These are phyloP conservation scores for Halichondria panicea DNA, from an alignment of 37 sponge, comb jelly and placozoan species.

Conservation along the genomic window DNA sequence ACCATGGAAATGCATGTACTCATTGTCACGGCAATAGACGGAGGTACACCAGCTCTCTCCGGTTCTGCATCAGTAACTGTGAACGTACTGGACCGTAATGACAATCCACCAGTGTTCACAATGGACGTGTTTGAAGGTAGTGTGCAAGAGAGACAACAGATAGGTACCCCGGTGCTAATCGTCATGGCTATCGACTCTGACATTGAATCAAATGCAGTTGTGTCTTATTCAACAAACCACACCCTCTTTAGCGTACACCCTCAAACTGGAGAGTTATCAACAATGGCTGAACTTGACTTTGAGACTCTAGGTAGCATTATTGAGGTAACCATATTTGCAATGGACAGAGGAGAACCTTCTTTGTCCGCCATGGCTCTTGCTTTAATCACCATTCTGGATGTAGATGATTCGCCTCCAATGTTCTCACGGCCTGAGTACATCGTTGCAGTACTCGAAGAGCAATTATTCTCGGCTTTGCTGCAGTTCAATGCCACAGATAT, in stretches of 20 bases:
- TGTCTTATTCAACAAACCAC: constrained; percentile 29
- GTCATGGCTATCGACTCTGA: constrained; percentile 60
- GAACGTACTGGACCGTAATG: constrained; percentile 57
- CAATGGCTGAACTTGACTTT: constrained; percentile 32
- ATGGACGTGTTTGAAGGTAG: constrained; percentile 8
- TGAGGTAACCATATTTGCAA: constrained; percentile 35
- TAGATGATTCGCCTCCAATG: constrained; percentile 63
- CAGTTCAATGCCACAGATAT: constrained; percentile 53
- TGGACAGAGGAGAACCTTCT: constrained; percentile 33
- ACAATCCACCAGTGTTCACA: constrained; percentile 58
- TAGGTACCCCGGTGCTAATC: constrained; percentile 22
- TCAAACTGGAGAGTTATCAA: constrained; percentile 31
- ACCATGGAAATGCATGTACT: background rate
- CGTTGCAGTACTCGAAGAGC: constrained; percentile 43
- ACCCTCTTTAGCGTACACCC: constrained; percentile 21
- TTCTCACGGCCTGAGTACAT: constrained; percentile 37
- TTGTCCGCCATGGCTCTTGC: constrained; percentile 15
- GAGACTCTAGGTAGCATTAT: background rate
- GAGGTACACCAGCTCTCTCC: constrained; percentile 51
- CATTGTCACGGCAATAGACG: constrained; percentile 61
- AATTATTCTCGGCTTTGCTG: constrained; percentile 1
- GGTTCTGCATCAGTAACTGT: constrained; percentile 49
- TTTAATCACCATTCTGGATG: constrained; percentile 38
- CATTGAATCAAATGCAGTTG: constrained; percentile 39
- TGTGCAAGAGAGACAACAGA: constrained; percentile 39